Evolutionary conservation across 2,797 vertebrate species (phyloP), one percentile per base, ranked within the genome.

Genomic region (Amblyraja radiata): DNA sequence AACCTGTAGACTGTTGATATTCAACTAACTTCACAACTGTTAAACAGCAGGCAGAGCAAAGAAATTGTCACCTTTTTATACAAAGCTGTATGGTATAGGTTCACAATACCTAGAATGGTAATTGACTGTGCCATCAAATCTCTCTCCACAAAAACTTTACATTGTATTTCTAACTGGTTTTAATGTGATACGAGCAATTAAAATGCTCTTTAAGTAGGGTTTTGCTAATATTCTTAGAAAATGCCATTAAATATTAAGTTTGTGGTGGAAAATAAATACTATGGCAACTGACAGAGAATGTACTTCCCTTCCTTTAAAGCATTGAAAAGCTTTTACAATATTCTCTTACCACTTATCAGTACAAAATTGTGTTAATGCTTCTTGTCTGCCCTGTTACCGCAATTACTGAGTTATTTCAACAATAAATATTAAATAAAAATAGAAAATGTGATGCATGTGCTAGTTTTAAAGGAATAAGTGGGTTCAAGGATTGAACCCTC

Each of bases 261-360:
- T 91, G 21, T 28, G 68, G 68, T 90, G 68, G 71, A 90, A 68
- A 46, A 16, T 90, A 90, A 90, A 90, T 68, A 18, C 36, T 23
- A 23, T 39, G 68, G 63, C 32, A 91, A 32, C 63, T 71, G 65
- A 11, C 71, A 65, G n/a, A 65, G n/a, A 90, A 84, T 28, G 81
- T 23, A 71, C 86, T 90, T 18, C 46, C 32, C 36, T 46, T 73
- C 65, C 1, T 10, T 73, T 13, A 91, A 91, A 90, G 46, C 65
- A 91, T 25, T 91, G 3, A 91, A 39, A 90, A 90, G 86, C 86
- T 90, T 65, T 90, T 71, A 90, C 61, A 68, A n/a, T 39, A 90
- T 71, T 71, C 71, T 14, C 18, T 71, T 71, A 32, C n/a, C 68
- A 65, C 86, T 36, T n/a, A 23, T 36, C 65, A 23, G 32, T 71